phyloP scores from a whole-genome alignment of 2,888 invertebrate species.

The Agelastica alni region DNA sequence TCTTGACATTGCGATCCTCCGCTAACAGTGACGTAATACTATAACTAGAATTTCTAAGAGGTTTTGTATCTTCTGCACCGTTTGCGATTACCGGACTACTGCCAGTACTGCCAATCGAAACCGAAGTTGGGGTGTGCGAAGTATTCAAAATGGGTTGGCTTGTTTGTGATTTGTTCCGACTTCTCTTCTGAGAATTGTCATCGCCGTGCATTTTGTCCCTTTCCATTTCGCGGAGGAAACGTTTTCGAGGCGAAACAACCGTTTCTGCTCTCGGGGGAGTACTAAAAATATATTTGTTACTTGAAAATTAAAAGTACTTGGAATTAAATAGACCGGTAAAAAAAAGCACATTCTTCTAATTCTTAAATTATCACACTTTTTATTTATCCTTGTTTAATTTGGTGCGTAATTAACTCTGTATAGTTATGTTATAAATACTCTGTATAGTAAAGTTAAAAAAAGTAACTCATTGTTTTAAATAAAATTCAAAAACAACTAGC shows the following conservation, averaged over 20 bases:
- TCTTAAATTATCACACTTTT: too few relatives aligned
- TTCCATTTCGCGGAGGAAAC: conserved; percentile 79
- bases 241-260: conserved; percentile 81
- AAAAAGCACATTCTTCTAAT: too few relatives aligned
- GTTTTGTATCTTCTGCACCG: conserved; percentile 42
- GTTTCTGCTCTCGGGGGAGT: conserved; percentile 50
- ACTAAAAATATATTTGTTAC: too few relatives aligned
- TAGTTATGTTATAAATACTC: too few relatives aligned
- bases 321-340: too few relatives aligned
- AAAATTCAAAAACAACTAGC: too few relatives aligned
- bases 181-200: conserved; percentile 47
- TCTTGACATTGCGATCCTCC: conserved; percentile 57
- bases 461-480: too few relatives aligned
- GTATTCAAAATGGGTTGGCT: conserved; percentile 5
- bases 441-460: too few relatives aligned
- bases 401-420: too few relatives aligned
- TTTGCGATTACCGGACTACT: conserved; percentile 39
- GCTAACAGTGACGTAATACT: conserved; percentile 84
- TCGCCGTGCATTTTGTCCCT: conserved; percentile 48
- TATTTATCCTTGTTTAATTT: too few relatives aligned
- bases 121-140: conserved; percentile 17
- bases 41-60: conserved; percentile 67
- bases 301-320: too few relatives aligned
- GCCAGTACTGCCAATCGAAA: conserved; percentile 27
- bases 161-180: conserved; percentile 44